phyloP scores from a whole-genome alignment of 1,140 invertebrate species.

The Coenobita brevimanus region DNA sequence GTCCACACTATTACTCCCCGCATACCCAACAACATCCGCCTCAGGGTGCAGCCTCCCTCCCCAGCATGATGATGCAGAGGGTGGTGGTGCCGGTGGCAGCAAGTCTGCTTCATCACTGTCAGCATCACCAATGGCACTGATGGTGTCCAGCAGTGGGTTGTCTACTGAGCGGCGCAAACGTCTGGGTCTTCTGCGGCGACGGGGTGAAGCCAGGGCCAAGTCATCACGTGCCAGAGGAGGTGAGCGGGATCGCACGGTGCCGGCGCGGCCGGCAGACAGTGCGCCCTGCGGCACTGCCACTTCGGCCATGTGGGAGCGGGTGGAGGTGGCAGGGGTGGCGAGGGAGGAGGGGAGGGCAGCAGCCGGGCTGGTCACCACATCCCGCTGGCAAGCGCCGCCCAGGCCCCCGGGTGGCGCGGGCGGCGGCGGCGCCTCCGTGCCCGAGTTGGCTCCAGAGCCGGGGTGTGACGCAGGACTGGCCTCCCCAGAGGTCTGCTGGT shows the following conservation, averaged over 20 bases:
- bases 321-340: not conserved
- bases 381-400: conserved; percentile 47
- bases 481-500: conserved; percentile 65
- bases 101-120: conserved; percentile 67
- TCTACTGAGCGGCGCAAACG: conserved; percentile 67
- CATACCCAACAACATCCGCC: conserved; percentile 73
- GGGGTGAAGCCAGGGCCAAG: conserved; percentile 61
- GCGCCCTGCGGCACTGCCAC: conserved; percentile 43
- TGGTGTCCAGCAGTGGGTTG: conserved; percentile 73
- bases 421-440: conserved; percentile 63
- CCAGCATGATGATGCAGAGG: conserved; percentile 51
- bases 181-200: conserved; percentile 65
- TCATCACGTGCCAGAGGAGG: conserved; percentile 49
- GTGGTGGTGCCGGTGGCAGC: conserved; percentile 39
- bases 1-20: conserved; percentile 74
- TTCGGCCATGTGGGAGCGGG: conserved; percentile 46
- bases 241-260: conserved; percentile 13
- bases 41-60: conserved; percentile 70
- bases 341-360: conserved; percentile 14
- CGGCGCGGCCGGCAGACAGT: conserved; percentile 18
- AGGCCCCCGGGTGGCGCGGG: conserved; percentile 60
- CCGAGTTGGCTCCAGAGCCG: conserved; percentile 45
- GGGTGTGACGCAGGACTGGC: conserved; percentile 61
- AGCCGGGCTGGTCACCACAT: conserved; percentile 40
- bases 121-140: conserved; percentile 72